These are phyloP conservation scores for Drosophila saltans DNA, from an alignment of 1,140 invertebrate genomes.

Conservation along the genomic window DNA sequence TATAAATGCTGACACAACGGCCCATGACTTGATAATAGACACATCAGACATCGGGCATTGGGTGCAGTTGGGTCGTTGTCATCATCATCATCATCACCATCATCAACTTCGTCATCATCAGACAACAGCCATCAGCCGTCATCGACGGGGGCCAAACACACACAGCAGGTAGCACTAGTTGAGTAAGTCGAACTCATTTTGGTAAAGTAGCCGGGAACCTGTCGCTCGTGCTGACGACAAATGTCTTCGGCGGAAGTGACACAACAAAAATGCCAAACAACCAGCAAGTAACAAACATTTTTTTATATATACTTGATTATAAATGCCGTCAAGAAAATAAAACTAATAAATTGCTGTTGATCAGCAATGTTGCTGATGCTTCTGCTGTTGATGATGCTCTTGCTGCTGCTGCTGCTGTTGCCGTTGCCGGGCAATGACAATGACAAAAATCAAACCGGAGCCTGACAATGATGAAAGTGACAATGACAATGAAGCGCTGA, in stretches of 20 bases:
- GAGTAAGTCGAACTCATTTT: slow-evolving; percentile 25
- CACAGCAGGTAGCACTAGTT: slow-evolving; percentile 36
- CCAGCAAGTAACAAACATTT: slow-evolving; percentile 32
- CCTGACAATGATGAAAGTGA: slow-evolving; percentile 77
- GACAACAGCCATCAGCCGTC: slow-evolving; percentile 21
- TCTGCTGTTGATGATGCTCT: slow-evolving; percentile 2
- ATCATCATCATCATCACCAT: slow-evolving; percentile 25
- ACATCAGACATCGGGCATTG: slow-evolving; percentile 52
- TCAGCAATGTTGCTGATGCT: slow-evolving; percentile 36
- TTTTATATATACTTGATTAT: slow-evolving; percentile 57
- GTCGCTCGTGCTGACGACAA: slow-evolving; percentile 76
- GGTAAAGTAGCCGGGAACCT: slow-evolving; percentile 42
- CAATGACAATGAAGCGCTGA: slow-evolving; percentile 62
- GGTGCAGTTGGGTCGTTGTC: slow-evolving; percentile 8
- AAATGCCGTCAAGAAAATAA: slow-evolving; percentile 69
- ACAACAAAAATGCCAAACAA: slow-evolving; percentile 57
- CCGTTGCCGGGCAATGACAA: slow-evolving; percentile 58
- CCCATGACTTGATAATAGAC: slow-evolving; percentile 64
- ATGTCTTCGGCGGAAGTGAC: slow-evolving; percentile 74
- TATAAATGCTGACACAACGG: slow-evolving; percentile 65
- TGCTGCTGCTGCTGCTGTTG: not conserved
- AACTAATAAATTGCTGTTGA: slow-evolving; percentile 77
- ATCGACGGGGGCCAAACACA: slow-evolving; percentile 5
- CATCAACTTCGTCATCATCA: slow-evolving; percentile 31
- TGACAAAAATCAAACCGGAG: slow-evolving; percentile 67